Conservation (phyloP, 2,113 vertebrate species). For the Oreocharis arfaki region DNA sequence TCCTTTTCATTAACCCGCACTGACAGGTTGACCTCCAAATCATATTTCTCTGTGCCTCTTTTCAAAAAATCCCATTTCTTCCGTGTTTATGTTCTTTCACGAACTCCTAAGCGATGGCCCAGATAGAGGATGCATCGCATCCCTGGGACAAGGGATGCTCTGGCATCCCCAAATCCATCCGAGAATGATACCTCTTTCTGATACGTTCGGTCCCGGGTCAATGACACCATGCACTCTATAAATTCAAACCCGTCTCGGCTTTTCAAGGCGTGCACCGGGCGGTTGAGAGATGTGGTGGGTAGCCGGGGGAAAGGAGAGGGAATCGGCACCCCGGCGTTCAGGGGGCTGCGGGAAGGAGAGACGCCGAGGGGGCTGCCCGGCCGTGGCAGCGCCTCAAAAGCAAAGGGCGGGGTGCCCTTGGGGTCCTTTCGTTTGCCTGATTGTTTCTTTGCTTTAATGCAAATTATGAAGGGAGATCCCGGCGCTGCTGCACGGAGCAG, state of each 20-base stretch:
- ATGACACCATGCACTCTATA: slow-evolving; percentile 7
- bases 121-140: fast-evolving
- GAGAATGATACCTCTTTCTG: neutral
- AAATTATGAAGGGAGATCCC: neutral
- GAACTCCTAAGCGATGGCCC: fast-evolving
- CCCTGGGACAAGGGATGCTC: neutral
- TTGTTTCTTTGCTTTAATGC: neutral
- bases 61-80: neutral
- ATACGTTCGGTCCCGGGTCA: neutral
- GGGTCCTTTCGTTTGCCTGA: neutral
- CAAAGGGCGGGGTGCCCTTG: neutral
- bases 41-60: slow-evolving; percentile 14
- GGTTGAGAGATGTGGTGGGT: neutral
- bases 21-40: slow-evolving; percentile 48
- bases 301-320: neutral
- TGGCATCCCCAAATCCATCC: neutral
- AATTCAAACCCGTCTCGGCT: neutral
- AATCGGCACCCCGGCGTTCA: neutral
- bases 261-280: neutral
- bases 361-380: no score
- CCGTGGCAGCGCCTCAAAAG: neutral
- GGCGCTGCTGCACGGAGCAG: neutral
- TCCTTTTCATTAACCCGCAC: slow-evolving; percentile 39
- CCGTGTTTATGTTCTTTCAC: fast-evolving
- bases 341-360: neutral